phyloP scores from a whole-genome alignment of 2,797 vertebrate genomes.

The Parotocinclus haroldoi region DNA sequence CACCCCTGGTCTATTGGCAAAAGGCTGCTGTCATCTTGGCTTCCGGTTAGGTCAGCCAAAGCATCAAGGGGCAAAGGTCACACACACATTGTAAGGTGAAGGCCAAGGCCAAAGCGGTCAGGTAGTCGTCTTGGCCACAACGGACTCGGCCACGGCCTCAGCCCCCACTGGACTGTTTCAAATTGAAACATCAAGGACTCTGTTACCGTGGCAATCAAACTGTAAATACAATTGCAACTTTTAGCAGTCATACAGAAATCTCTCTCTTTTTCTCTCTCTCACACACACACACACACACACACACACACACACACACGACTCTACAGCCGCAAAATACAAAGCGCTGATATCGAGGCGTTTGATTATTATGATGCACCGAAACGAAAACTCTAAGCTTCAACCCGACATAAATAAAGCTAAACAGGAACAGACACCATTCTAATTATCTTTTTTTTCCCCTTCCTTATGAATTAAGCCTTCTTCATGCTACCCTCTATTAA shows the following conservation, averaged over 20 bases:
- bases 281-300: too few relatives aligned
- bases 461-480: too few relatives aligned
- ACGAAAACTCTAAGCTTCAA: too few relatives aligned
- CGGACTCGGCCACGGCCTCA: constrained; percentile 91
- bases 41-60: constrained; percentile 99
- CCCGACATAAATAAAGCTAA: too few relatives aligned
- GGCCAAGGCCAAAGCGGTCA: constrained; percentile 99
- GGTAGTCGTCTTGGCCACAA: constrained; percentile 99
- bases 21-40: constrained; percentile 99
- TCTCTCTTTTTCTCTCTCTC: too few relatives aligned
- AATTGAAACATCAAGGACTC: constrained; percentile 99
- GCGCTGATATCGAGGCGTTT: constrained; percentile 56
- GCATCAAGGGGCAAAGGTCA: constrained; percentile 99
- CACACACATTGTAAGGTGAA: constrained; percentile 99
- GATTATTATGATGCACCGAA: constrained; percentile 27
- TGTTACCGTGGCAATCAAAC: constrained; percentile 97
- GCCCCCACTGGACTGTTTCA: constrained; percentile 99
- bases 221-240: constrained; percentile 45
- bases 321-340: not conserved
- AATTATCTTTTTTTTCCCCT: too few relatives aligned
- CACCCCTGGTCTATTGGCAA: constrained; percentile 99
- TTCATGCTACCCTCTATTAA: too few relatives aligned
- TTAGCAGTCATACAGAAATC: constrained; percentile 37
- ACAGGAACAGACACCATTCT: too few relatives aligned
- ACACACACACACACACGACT: constrained; percentile 48